Base-by-base conservation (phyloP, 2,888 invertebrate genomes). In the Pyrochroa serraticornis region DNA sequence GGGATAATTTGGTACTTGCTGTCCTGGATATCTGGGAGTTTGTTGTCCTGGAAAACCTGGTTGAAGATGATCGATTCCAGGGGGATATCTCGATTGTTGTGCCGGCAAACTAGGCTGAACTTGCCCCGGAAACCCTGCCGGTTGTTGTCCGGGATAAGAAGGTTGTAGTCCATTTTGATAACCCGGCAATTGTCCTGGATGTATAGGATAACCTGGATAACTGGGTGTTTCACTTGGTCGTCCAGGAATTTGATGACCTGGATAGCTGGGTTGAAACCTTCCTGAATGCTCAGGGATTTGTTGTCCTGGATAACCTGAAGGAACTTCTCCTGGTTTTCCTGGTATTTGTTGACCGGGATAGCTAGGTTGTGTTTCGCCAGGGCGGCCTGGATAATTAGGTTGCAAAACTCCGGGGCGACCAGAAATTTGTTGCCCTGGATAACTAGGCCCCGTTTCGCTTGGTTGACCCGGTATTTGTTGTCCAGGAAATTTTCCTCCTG, bases 191-290 rank as follows among this genome's bases (percentile, higher is more conserved):
- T 41, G 51, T 36, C 36, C 44, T 42, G 49, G 35, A n/a, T n/a
- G n/a, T n/a, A n/a, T 12, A 34, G 32, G 37, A 36, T 39, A 47
- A 1, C 55, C 51, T 8, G 59, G 54, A 32, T 46, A 53, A 36
- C 36, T 48, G 3, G 22, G 22, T 42, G 56, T 60, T 41, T 35
- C 34, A 10, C 62, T 69, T 36, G 62, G 46, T 14, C 44, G 52
- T 31, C 65, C 62, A 6, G 60, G 39, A 56, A 65, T 48, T 41
- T 64, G 54, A 52, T 57, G 67, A 22, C 58, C 42, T 31, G 53
- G 54, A 37, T 59, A 57, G 8, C 48, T 57, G 3, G 63, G 49
- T 35, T 41, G 37, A 0, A 41, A 33, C 0, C 49, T 44, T 13
- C 34, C 7, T 7, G 43, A 32, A 12, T 38, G 43, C 36, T 42